Evolutionary conservation across 2,113 vertebrate species (phyloP), one percentile per base, ranked within the genome.

Genomic region (Dicentrarchus labrax): DNA sequence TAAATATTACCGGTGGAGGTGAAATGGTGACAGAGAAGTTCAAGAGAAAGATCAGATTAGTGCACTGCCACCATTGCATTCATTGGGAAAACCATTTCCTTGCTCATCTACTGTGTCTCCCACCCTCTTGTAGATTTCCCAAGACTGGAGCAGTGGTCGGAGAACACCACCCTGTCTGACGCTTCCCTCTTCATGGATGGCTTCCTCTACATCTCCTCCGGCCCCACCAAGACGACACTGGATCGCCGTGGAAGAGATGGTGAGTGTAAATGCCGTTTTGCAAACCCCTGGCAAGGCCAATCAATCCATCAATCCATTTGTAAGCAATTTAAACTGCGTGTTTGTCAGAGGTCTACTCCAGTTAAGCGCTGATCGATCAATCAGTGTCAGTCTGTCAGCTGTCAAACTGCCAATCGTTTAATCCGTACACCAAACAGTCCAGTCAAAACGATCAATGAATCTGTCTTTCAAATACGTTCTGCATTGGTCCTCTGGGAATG

Each of bases 161-260:
- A 97, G 86, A 94, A 88, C 57, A 82, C 91, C 45, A 92, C 92
- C 67, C 89, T 84, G 78, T 94, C 95, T 4, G 95, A 97, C 15
- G 81, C 88, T 19, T 88, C 93, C 2, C 91, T 87, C 64, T 99
- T 98, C 92, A 96, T 98, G 88, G 97, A 97, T 80, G 98, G 98
- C 77, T 98, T 97, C 95, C 93, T 99, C 74, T 98, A 98, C 90
- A 96, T 97, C 89, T 94, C 96, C 83, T 80, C 94, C n/a, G 94
- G 92, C 78, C 86, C 87, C 0, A 60, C 92, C 61, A 98, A 97
- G 89, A 72, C 94, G 8, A 91, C 94, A 30, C 82, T 89, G 82
- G 97, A 99, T 83, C 97, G 96, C 74, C 97, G 96, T 77, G 88
- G 96, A 78, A 95, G 96, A 92, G 97, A 99, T 76, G 98, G 98